Evolutionary conservation across 1,140 invertebrate genomes (phyloP).

Genomic region (Harlomillsia oculata): DNA sequence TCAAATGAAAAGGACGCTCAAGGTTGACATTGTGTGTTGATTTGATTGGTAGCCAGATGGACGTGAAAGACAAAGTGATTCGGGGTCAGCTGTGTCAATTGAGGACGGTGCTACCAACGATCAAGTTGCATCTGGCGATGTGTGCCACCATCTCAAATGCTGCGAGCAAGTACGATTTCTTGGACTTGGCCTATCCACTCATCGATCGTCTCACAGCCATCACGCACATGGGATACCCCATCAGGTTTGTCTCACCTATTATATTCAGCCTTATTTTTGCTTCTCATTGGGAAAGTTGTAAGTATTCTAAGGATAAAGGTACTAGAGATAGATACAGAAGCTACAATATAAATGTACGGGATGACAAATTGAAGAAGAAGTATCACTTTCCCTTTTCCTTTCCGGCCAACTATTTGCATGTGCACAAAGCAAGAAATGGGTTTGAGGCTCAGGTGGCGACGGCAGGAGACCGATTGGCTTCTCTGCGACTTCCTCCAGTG

Average conservation of each 20-base stretch:
- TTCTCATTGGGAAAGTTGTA: too few relatives aligned
- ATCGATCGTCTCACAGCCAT: conserved; percentile 54
- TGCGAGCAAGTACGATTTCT: conserved; percentile 60
- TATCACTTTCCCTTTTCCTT: neutral
- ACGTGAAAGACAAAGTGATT: conserved; percentile 55
- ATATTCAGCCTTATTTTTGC: too few relatives aligned
- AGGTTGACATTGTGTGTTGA: too few relatives aligned
- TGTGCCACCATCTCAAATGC: conserved; percentile 57
- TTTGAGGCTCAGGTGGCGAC: too few relatives aligned
- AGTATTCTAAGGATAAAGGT: too few relatives aligned
- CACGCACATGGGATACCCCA: conserved; percentile 55
- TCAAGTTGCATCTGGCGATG: conserved; percentile 56
- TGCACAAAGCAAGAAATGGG: too few relatives aligned
- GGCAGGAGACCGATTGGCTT: too few relatives aligned
- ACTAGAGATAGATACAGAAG: too few relatives aligned
- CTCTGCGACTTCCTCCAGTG: too few relatives aligned
- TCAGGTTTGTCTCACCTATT: conserved; percentile 43
- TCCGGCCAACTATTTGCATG: neutral
- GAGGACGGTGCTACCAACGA: conserved; percentile 52
- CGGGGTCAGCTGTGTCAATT: conserved; percentile 50
- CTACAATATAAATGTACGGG: too few relatives aligned
- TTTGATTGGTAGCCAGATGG: conserved; percentile 45
- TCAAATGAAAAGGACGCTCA: too few relatives aligned
- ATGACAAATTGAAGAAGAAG: too few relatives aligned
- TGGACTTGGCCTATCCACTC: conserved; percentile 56